phyloP scores from a whole-genome alignment of 2,888 invertebrate species.

The Toxonevra muliebris region DNA sequence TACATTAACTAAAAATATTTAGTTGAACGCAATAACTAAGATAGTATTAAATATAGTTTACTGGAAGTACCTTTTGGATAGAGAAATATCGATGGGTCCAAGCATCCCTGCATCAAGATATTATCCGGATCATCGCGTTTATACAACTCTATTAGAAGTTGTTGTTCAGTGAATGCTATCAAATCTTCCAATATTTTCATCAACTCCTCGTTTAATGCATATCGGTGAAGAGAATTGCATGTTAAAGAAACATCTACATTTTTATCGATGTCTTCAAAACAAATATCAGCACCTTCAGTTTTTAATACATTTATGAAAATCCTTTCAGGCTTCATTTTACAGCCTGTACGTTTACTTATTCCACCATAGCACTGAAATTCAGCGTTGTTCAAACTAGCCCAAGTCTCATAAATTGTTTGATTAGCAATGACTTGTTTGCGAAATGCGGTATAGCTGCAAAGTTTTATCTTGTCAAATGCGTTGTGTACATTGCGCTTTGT shows the following conservation, averaged over 20 bases:
- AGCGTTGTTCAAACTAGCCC: constrained; percentile 24
- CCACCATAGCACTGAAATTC: constrained; percentile 42
- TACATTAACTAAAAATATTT: constrained; percentile 28
- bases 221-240: constrained; percentile 50
- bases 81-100: constrained; percentile 47
- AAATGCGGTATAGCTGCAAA: constrained; percentile 45
- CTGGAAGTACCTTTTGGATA: constrained; percentile 44
- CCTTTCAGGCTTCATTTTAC: not conserved
- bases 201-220: constrained; percentile 44
- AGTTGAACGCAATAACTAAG: not conserved
- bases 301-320: constrained; percentile 31
- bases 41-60: not conserved
- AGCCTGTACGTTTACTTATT: constrained; percentile 21
- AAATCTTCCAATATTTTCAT: constrained; percentile 40
- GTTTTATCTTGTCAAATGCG: constrained; percentile 29
- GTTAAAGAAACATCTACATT: constrained; percentile 42
- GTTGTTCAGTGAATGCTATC: constrained; percentile 40
- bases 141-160: constrained; percentile 45
- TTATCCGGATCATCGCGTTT: constrained; percentile 38
- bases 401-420: constrained; percentile 47
- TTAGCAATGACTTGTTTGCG: constrained; percentile 40
- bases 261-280: constrained; percentile 33
- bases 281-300: constrained; percentile 38
- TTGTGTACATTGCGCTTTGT: constrained; percentile 10
- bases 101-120: constrained; percentile 44